phyloP scores from a whole-genome alignment of 2,888 invertebrate species.

The Rugalucina vietnamica region DNA sequence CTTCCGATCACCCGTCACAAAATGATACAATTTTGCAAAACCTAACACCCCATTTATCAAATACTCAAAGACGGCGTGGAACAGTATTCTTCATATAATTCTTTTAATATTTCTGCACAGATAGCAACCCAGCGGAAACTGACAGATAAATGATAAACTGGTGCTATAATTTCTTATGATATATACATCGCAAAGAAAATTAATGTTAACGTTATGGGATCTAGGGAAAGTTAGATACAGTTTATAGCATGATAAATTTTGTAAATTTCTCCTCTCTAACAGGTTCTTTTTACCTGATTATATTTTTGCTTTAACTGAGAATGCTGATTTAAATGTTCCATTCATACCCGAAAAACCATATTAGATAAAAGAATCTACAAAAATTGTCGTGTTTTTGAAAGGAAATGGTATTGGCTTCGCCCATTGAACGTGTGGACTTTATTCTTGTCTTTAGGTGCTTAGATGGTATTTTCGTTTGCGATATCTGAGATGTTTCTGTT shows the following conservation, averaged over 20 bases:
- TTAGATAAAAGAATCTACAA: too few relatives aligned
- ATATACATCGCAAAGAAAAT: constrained; percentile 9
- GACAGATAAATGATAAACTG: constrained; percentile 17
- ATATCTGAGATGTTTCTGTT: too few relatives aligned
- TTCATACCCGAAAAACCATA: too few relatives aligned
- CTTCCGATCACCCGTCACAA: background rate
- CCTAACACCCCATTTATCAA: constrained; percentile 16
- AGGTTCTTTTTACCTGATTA: background rate
- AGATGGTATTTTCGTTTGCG: too few relatives aligned
- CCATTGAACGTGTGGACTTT: too few relatives aligned
- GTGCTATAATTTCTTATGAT: constrained; percentile 10
- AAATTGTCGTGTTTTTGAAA: too few relatives aligned
- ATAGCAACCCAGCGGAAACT: background rate
- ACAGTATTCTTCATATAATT: constrained; percentile 8
- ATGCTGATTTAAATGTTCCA: too few relatives aligned
- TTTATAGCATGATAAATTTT: constrained; percentile 8
- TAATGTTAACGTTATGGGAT: constrained; percentile 8
- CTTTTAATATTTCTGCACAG: constrained; percentile 14
- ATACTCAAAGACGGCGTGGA: background rate
- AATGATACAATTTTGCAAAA: background rate
- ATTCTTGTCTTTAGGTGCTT: too few relatives aligned
- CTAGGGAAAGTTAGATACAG: constrained; percentile 10
- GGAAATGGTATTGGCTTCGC: too few relatives aligned
- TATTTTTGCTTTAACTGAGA: too few relatives aligned
- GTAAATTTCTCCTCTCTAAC: background rate